Conservation (phyloP, 2,113 vertebrate species). For the Mustelus asterias region DNA sequence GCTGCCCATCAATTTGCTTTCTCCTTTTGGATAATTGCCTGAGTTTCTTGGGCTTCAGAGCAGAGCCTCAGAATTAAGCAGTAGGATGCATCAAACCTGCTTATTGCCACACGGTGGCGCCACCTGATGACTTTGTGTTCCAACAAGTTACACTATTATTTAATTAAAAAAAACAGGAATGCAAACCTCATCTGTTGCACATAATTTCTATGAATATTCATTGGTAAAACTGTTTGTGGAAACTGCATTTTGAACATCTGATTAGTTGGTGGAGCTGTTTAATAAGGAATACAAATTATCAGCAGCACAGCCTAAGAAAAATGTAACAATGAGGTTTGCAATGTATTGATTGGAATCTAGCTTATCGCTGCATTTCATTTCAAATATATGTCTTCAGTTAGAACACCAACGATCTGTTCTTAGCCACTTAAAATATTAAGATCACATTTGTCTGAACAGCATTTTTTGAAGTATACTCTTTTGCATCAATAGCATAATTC, state of each 20-base stretch:
- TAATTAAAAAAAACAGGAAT: not conserved
- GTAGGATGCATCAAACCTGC: not conserved
- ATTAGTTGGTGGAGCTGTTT: not conserved
- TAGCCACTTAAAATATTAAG: not conserved
- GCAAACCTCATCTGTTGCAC: not conserved
- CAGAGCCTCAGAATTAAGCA: not conserved
- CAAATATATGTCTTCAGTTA: not conserved
- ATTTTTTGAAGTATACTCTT: not conserved
- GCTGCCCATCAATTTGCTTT: not conserved
- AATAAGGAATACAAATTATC: not conserved
- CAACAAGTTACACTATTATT: not conserved
- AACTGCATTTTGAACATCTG: not conserved
- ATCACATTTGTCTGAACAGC: not conserved
- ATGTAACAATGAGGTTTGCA: not conserved
- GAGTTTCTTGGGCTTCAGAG: not conserved
- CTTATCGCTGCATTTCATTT: not conserved
- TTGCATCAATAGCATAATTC: not conserved
- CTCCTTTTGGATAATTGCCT: not conserved
- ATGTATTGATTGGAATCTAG: not conserved
- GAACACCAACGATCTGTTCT: not conserved
- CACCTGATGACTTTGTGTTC: not conserved
- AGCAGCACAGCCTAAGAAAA: not conserved
- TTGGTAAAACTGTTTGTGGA: not conserved
- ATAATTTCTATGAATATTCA: not conserved
- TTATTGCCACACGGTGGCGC: not conserved